Base-by-base conservation (phyloP, 2,888 invertebrate genomes). In the Diplazon laetatorius region DNA sequence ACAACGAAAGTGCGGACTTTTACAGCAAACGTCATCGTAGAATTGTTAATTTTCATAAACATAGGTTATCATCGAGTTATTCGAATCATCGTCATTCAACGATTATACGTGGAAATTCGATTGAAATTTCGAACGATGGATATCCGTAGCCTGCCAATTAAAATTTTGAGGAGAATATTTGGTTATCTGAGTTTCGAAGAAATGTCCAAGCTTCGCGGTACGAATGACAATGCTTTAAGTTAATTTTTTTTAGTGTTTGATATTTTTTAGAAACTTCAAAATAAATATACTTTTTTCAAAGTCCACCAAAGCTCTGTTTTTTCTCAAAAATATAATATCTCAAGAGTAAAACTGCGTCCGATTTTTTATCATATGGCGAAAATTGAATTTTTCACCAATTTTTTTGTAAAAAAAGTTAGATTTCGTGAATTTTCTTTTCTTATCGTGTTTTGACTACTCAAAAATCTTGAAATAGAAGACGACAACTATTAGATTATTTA, bases 191-290 rank as follows among this genome's bases (percentile, higher is more conserved):
- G 76, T 39, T 81, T 75, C 42, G 66, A 62, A 16, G 68, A 81
- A 74, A 59, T 80, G 20, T 70, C 77, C 9, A 48, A 72, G 14
- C 69, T 81, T 35, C 79, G 81, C 50, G 81, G 81, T 81, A 80
- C 18, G 39, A 57, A 25, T 30, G 14, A 60, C 9, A 6, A 12
- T 12, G n/a, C n/a, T n/a, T n/a, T n/a, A n/a, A n/a, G n/a, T n/a
- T n/a, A n/a, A n/a, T n/a, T 12, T 65, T 22, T 16, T 0, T 9
- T 35, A 6, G 9, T 22, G n/a, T 0, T 14, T 10, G 22, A 68
- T 42, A 5, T 57, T n/a, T n/a, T n/a, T n/a, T n/a, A n/a, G n/a
- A n/a, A n/a, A n/a, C n/a, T n/a, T n/a, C n/a, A n/a, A n/a, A n/a
- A n/a, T n/a, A n/a, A n/a, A n/a, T n/a, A n/a, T n/a, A n/a, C n/a